Evolutionary conservation across 2,888 invertebrate genomes (phyloP), one percentile per base, ranked within the genome.

Genomic region (Heliconius ismenius): DNA sequence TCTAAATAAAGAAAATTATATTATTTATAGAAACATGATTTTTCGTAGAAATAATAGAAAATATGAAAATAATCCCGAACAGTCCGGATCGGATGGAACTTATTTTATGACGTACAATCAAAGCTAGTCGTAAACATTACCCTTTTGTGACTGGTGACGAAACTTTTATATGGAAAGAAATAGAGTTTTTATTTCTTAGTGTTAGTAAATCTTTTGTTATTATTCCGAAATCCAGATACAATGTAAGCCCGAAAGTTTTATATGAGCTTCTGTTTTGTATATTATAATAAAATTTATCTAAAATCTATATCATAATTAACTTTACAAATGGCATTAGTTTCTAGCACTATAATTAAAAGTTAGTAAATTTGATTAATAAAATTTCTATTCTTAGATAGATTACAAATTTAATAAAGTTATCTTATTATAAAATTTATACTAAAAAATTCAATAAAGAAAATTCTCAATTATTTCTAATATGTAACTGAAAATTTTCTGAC

Each of bases 111-210:
- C 26, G 26, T 63, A 63, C 73, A 63, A 39, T 73, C 60, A 62
- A 62, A 39, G 26, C 62, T 26, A 7, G 39, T 24, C 73, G 43
- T 73, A 73, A 73, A 73, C 58, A 54, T 70, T 70, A 73, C 73
- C 73, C 62, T 73, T 73, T 63, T 73, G 73, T 63, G 62, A 73
- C 73, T 73, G 62, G 32, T 70, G 70, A 32, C 32, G 58, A 36
- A 70, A 70, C 70, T 58, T 58, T 70, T 70, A 70, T 70, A 70
- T 70, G 24, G 32, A 9, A 36, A 58, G 70, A 54, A 36, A 36
- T 70, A 32, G 58, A 2, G 24, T 58, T 70, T 58, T 70, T 58
- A 70, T 70, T 32, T 58, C 32, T 32, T 58, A 70, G 32, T 15
- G 32, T 32, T 58, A 58, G n/a, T 58, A 70, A 70, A 70, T n/a